These are phyloP conservation scores for Apantesis nais DNA, from an alignment of 2,888 invertebrate genomes.

Conservation along the genomic window DNA sequence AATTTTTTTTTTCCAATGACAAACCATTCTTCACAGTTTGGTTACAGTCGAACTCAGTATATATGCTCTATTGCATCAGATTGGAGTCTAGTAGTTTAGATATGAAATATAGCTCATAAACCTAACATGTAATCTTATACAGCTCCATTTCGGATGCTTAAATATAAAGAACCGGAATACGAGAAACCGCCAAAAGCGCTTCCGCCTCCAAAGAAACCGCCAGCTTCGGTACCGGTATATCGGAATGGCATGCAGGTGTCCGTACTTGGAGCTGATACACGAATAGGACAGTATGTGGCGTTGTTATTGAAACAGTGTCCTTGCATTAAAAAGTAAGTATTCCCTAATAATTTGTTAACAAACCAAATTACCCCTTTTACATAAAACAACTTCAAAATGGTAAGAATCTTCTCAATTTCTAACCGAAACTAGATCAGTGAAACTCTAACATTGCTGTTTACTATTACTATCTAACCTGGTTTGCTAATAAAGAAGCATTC, in stretches of 20 bases:
- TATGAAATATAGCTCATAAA: neutral
- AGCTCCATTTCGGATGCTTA: constrained; percentile 74
- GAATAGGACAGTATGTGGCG: constrained; percentile 78
- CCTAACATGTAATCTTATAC: neutral
- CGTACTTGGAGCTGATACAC: constrained; percentile 82
- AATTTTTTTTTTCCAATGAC: no score
- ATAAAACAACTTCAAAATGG: neutral
- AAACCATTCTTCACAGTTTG: neutral
- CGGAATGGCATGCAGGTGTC: constrained; percentile 74
- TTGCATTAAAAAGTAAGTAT: constrained; percentile 74
- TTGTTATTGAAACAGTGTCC: constrained; percentile 85
- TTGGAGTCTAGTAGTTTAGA: neutral
- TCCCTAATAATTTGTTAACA: neutral
- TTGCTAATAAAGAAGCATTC: neutral
- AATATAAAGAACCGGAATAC: constrained; percentile 52
- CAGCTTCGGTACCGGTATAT: constrained; percentile 55
- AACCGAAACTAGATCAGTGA: neutral
- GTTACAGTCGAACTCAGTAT: neutral
- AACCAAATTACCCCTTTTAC: neutral
- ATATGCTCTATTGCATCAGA: neutral
- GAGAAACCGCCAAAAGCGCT: constrained; percentile 54
- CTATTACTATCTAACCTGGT: neutral
- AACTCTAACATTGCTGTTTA: no score
- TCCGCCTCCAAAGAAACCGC: constrained; percentile 55
- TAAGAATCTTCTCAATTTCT: neutral